These are phyloP conservation scores for Myotis planiceps DNA, from an alignment of 2,797 vertebrate species.

Conservation along the genomic window DNA sequence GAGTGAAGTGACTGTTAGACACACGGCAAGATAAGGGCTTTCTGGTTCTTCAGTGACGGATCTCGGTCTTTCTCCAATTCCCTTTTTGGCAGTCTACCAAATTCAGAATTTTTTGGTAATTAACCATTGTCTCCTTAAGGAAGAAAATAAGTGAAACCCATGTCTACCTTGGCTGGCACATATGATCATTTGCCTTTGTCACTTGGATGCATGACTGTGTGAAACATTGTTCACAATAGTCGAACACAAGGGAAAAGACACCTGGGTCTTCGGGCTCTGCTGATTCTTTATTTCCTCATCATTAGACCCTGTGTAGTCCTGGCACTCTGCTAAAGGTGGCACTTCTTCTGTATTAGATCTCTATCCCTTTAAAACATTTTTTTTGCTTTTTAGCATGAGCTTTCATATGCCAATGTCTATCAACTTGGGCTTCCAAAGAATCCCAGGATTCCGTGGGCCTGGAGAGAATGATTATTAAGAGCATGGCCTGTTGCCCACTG, in stretches of 20 bases:
- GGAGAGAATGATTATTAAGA: neutral
- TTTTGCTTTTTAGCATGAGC: neutral
- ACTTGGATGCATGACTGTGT: neutral
- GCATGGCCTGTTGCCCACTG: neutral
- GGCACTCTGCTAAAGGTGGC: neutral
- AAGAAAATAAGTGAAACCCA: conserved; percentile 4
- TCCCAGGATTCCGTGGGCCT: neutral
- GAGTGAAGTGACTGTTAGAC: neutral
- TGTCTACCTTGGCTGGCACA: neutral
- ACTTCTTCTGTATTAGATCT: neutral
- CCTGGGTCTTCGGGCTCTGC: neutral
- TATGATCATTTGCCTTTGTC: neutral
- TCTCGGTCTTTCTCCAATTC: neutral
- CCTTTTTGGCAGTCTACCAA: neutral
- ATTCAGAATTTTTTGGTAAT: neutral
- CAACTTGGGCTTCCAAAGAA: neutral
- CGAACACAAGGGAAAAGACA: neutral
- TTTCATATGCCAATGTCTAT: neutral
- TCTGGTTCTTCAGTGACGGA: neutral
- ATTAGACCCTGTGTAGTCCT: neutral
- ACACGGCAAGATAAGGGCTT: neutral
- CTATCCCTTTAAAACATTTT: neutral
- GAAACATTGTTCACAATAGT: neutral
- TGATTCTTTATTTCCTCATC: neutral
- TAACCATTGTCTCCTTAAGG: neutral